phyloP scores from a whole-genome alignment of 2,888 invertebrate genomes.

The Hirtodrosophila histrioides region DNA sequence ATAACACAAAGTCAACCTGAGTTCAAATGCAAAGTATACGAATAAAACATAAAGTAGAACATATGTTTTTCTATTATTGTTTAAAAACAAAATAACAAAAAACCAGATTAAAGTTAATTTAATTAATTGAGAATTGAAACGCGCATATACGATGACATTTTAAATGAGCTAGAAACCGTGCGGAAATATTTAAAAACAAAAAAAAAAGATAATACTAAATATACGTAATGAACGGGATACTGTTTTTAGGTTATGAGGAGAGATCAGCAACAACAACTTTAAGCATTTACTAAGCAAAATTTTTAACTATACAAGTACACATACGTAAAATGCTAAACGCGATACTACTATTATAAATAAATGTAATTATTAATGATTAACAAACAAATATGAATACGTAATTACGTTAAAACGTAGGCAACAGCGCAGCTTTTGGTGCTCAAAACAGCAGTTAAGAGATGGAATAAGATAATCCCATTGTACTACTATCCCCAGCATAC shows the following conservation, averaged over 20 bases:
- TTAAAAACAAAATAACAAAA: constrained; percentile 50
- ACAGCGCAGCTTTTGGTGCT: constrained; percentile 69
- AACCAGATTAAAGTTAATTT: constrained; percentile 69
- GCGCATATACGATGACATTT: constrained; percentile 82
- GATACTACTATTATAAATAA: constrained; percentile 62
- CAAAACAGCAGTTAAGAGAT: constrained; percentile 45
- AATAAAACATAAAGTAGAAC: constrained; percentile 75
- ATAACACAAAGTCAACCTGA: constrained; percentile 81
- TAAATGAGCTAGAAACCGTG: constrained; percentile 72
- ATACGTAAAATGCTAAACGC: constrained; percentile 57
- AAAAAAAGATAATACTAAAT: constrained; percentile 27
- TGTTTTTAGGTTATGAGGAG: constrained; percentile 48
- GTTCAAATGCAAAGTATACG: constrained; percentile 85
- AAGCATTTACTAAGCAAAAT: constrained; percentile 72
- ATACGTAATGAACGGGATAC: constrained; percentile 68
- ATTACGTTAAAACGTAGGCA: constrained; percentile 44
- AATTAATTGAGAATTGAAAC: constrained; percentile 72
- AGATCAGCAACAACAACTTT: constrained; percentile 57
- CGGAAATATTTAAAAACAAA: constrained; percentile 29
- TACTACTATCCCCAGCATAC: constrained; percentile 40
- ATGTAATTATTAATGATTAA: constrained; percentile 55
- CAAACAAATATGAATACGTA: constrained; percentile 23
- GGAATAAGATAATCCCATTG: constrained; percentile 44
- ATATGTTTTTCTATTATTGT: constrained; percentile 72
- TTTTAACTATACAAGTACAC: constrained; percentile 48